Base-by-base conservation (phyloP, 2,888 invertebrate species). In the Adineta ricciae region DNA sequence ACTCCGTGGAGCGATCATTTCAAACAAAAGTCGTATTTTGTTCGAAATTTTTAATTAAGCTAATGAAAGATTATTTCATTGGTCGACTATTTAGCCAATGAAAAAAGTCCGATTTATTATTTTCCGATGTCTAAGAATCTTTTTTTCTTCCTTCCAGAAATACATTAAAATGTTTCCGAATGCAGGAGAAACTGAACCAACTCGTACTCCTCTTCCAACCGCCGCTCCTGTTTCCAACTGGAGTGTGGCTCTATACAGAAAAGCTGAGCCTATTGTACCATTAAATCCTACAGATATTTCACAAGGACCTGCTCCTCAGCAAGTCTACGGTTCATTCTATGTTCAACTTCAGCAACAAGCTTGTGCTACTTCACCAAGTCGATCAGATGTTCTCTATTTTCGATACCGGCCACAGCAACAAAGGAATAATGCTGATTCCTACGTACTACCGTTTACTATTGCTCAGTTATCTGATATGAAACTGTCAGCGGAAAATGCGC, bases 331-430 rank as follows among this genome's bases (percentile, higher is more conserved):
- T 24, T 78, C 78, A n/a, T 78, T 78, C n/a, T 78, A 78, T 78
- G n/a, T 78, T 41, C 78, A 78, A n/a, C 41, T 78, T 41, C 78
- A 78, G 14, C 78, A 38, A n/a, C 78, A 38, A 41, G 41, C 38
- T 9, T 24, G 24, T 41, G 7, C 64, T 19, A 27, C 64, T 2
- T 64, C 64, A 32, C 64, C 64, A 32, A 41, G 41, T 24, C 24
- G n/a, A 24, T 41, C 38, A n/a, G 78, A 78, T 41, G 78, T 78
- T 11, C 78, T 78, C n/a, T 78, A 78, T 41, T 78, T 78, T 41
- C 78, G 78, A 41, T 78, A 78, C n/a, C 78, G 41, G 14, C n/a
- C 38, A n/a, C 41, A 78, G n/a, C 78, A 78, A 41, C 41, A 78
- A 78, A 78, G n/a, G 19, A 78, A 78, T 78, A 78, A 9, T 41